Evolutionary conservation across 1,140 invertebrate species (phyloP), one percentile per base, ranked within the genome.

Genomic region (Rhysida immarginata): DNA sequence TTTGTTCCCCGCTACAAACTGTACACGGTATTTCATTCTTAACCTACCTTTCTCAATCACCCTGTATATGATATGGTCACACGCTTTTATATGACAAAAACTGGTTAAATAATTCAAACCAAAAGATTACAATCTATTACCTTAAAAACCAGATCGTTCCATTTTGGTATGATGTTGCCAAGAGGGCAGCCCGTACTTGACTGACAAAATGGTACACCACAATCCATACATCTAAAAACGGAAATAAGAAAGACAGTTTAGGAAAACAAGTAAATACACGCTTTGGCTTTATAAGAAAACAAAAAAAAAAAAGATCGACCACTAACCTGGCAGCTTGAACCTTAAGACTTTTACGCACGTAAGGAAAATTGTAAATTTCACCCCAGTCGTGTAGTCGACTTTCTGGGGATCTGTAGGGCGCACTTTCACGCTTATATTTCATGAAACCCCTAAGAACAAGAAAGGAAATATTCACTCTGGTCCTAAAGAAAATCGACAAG

Each of bases 201-300:
- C 74, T 99, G 95, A 69, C 96, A 99, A 74, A 99, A 99, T 8
- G 96, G 96, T 24, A 99, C 92, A 24, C 96, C 96, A 73, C 96
- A 99, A 63, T 99, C 95, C 96, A 99, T 99, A 71, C 96, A 99
- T 14, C 74, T 72, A 52, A 26, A 20, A 46, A 46, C 16, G 16
- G 16, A 35, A 35, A 16, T 35, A 35, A 35, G n/a, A n/a, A n/a
- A n/a, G n/a, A n/a, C n/a, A n/a, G n/a, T n/a, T n/a, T n/a, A n/a
- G n/a, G n/a, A n/a, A n/a, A n/a, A n/a, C n/a, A n/a, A n/a, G n/a
- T n/a, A n/a, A n/a, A n/a, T n/a, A n/a, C n/a, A n/a, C n/a, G n/a
- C n/a, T n/a, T n/a, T n/a, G n/a, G n/a, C n/a, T n/a, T n/a, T n/a
- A n/a, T n/a, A n/a, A n/a, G n/a, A n/a, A n/a, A n/a, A n/a, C n/a